Evolutionary conservation across 2,113 vertebrate genomes (phyloP).

Genomic region (Crocuta crocuta): DNA sequence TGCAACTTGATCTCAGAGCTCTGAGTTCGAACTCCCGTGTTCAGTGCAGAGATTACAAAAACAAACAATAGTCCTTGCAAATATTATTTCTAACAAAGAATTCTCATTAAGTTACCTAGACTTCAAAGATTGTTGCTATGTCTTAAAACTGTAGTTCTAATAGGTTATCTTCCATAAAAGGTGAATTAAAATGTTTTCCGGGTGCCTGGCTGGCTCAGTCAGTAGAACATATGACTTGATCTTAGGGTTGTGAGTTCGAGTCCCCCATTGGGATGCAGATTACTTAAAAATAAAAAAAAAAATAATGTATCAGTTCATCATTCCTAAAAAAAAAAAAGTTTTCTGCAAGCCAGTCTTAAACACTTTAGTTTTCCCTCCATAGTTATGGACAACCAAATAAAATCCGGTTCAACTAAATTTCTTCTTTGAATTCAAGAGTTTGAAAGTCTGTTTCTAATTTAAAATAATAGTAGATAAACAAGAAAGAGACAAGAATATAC

Average conservation of each 20-base stretch:
- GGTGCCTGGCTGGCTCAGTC: background rate
- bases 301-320: background rate
- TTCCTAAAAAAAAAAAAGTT: background rate
- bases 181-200: background rate
- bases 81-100: conserved; percentile 13
- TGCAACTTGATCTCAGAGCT: background rate
- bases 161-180: background rate
- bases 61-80: conserved; percentile 8
- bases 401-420: background rate
- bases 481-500: background rate
- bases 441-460: background rate
- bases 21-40: background rate
- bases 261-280: background rate
- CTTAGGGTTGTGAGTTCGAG: background rate
- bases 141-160: conserved; percentile 3
- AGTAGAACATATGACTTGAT: background rate
- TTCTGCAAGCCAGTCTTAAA: conserved; percentile 47
- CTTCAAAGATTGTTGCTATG: background rate
- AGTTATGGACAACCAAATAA: background rate
- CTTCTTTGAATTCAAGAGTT: background rate
- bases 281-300: background rate
- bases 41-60: background rate
- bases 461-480: background rate
- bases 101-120: background rate
- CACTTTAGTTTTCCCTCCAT: background rate